Evolutionary conservation across 1,140 invertebrate species (phyloP), one percentile per base, ranked within the genome.

Genomic region (Micrasema longulum): DNA sequence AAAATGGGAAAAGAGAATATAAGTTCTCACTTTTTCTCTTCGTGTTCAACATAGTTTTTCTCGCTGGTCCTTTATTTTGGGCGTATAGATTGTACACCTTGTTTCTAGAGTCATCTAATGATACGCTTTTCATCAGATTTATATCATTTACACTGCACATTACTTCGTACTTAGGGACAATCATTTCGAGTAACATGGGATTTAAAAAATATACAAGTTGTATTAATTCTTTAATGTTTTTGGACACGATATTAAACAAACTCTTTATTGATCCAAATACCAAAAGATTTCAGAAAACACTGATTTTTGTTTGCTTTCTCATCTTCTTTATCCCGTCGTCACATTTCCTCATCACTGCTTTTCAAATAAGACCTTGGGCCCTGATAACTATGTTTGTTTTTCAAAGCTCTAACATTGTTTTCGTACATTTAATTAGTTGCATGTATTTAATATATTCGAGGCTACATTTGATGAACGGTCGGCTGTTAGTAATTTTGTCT

Each of bases 391-490:
- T 48, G 11, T 22, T 5, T 1, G 20, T 22, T 11, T 12, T 9
- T 2, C 55, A 60, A 22, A 9, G 16, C 7, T 38, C 36, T 4
- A 35, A 60, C 2, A 41, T 38, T 0, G 18, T 38, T 0, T 41
- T 60, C 1, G 20, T 60, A 6, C 55, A 60, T 0, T 20, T 11
- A 11, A 10, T 5, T 16, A 38, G 35, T 11, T 43, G 9, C 6
- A 36, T 60, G 16, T 60, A 23, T 18, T 22, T 60, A 2, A 1
- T 60, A 2, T 41, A 60, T 14, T 60, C 16, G 10, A 60, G 55
- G 36, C 11, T 60, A 10, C 10, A 20, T 14, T 43, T 60, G 16
- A 41, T 60, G 22, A 60, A 41, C 10, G 16, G 20, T 9, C 36
- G 55, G 36, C n/a, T 60, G 16, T 60, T 35, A 1, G n/a, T 23